phyloP scores from a whole-genome alignment of 2,888 invertebrate species.

The Horisme vitalbata region DNA sequence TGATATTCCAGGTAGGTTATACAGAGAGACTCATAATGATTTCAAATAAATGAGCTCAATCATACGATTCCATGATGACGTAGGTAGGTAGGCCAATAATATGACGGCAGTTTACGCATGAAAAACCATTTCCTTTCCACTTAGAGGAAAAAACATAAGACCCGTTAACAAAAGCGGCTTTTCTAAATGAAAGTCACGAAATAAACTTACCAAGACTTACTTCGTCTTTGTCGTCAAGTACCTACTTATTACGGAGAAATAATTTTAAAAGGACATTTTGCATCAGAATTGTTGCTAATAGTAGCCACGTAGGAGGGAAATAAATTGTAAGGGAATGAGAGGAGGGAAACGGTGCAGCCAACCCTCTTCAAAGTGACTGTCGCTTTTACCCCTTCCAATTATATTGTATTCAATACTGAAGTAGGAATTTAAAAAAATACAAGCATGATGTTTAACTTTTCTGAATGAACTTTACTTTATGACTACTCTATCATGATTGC shows the following conservation, averaged over 20 bases:
- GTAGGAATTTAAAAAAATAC: no score
- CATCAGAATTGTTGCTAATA: conserved; percentile 23
- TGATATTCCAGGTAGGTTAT: no score
- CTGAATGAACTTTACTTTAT: no score
- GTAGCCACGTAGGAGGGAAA: conserved; percentile 24
- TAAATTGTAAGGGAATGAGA: conserved; percentile 21
- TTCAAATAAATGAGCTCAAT: no score
- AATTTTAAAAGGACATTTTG: conserved; percentile 28
- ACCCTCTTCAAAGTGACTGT: conserved; percentile 18
- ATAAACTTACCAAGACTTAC: conserved; percentile 38
- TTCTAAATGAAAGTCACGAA: conserved; percentile 45
- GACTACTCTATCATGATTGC: no score
- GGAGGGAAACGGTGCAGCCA: conserved; percentile 4
- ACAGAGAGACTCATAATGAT: no score
- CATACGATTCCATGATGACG: no score
- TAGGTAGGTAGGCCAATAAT: no score
- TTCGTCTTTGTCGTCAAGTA: conserved; percentile 26
- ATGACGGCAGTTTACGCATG: conserved; percentile 35
- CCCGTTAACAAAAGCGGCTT: conserved; percentile 32
- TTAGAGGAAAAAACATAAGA: conserved; percentile 34
- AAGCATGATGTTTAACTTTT: no score
- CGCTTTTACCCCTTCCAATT: conserved; percentile 8
- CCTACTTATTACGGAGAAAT: conserved; percentile 17
- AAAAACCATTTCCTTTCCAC: conserved; percentile 35
- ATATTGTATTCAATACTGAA: no score